Evolutionary conservation across 2,888 invertebrate genomes (phyloP).

Genomic region (Nemapogon koenigi): DNA sequence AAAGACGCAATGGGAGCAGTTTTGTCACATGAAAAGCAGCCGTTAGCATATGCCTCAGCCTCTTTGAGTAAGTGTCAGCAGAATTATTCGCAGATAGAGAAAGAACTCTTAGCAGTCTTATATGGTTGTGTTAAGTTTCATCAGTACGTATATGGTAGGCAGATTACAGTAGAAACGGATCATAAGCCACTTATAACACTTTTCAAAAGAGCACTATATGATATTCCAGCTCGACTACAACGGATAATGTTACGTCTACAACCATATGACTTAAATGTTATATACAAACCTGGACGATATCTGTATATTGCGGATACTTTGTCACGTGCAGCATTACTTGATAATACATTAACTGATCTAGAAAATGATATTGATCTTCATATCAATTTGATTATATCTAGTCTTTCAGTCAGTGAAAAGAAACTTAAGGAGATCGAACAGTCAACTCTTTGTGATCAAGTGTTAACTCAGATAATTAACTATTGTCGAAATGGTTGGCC

Average conservation of each 20-base stretch:
- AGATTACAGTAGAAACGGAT: slow-evolving; percentile 20
- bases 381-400: too few relatives aligned
- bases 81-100: slow-evolving; percentile 20
- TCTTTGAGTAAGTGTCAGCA: slow-evolving; percentile 14
- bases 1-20: slow-evolving; percentile 17
- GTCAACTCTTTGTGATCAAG: too few relatives aligned
- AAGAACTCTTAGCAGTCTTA: slow-evolving; percentile 18
- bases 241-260: slow-evolving; percentile 20
- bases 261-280: slow-evolving; percentile 19
- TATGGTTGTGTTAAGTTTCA: slow-evolving; percentile 18
- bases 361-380: too few relatives aligned
- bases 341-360: too few relatives aligned
- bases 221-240: slow-evolving; percentile 19
- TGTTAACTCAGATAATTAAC: too few relatives aligned
- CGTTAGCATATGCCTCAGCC: slow-evolving; percentile 20
- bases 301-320: slow-evolving; percentile 23
- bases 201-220: slow-evolving; percentile 19
- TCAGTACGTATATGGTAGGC: slow-evolving; percentile 10
- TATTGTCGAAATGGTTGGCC: too few relatives aligned
- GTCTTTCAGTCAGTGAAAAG: too few relatives aligned
- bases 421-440: too few relatives aligned
- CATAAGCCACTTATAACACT: slow-evolving; percentile 23
- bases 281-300: slow-evolving; percentile 20
- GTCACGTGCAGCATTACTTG: slow-evolving; percentile 17
- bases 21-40: slow-evolving; percentile 17